Evolutionary conservation across 1,140 invertebrate species (phyloP).

Genomic region (Meloidogyne chitwoodi): DNA sequence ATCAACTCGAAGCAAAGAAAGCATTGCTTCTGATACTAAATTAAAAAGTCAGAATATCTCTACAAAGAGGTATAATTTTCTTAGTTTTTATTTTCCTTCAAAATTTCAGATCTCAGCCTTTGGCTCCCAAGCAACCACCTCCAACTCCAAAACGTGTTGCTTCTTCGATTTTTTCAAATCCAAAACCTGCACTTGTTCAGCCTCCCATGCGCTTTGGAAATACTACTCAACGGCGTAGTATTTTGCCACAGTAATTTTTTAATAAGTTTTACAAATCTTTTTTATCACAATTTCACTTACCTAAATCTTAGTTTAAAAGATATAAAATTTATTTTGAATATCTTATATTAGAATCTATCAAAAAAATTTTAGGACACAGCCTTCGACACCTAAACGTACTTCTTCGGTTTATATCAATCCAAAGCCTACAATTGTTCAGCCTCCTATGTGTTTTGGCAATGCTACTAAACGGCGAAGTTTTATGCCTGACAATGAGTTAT

Average conservation of each 20-base stretch:
- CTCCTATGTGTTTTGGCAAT: constrained; percentile 19
- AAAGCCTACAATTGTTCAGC: constrained; percentile 8
- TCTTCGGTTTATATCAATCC: not conserved
- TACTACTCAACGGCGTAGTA: not conserved
- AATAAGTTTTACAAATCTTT: too few species aligned
- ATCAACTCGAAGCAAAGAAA: too few species aligned
- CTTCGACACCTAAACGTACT: not conserved
- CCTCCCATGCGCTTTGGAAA: constrained; percentile 8
- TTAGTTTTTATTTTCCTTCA: too few species aligned
- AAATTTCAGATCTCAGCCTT: too few species aligned
- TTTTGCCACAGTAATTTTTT: not conserved
- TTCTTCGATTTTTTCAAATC: not conserved
- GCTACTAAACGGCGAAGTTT: not conserved
- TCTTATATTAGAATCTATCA: not conserved
- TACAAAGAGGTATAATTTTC: too few species aligned
- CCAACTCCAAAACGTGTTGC: not conserved
- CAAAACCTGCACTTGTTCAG: not conserved
- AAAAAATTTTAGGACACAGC: not conserved
- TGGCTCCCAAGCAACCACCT: too few species aligned
- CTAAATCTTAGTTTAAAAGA: too few species aligned
- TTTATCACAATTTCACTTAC: too few species aligned
- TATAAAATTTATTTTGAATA: not conserved
- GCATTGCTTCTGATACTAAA: too few species aligned
- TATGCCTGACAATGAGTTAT: not conserved
- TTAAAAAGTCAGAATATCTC: too few species aligned